Evolutionary conservation across 2,113 vertebrate species (phyloP).

Genomic region (Gracilinanus agilis): DNA sequence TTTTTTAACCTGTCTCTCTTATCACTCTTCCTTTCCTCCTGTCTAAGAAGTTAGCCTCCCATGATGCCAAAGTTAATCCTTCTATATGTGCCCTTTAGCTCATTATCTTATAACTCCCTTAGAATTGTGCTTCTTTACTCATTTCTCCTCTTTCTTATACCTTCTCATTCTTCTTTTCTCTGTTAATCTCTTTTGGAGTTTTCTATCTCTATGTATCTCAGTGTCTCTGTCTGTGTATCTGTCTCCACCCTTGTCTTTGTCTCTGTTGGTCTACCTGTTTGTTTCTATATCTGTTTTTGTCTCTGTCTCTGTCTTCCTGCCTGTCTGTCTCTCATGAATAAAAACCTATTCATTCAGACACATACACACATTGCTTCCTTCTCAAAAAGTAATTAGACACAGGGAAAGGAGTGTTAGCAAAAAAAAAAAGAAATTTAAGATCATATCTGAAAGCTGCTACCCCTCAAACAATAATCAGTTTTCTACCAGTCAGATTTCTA

Average conservation of each 20-base stretch:
- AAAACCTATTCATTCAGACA: too few relatives aligned
- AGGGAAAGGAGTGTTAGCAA: too few relatives aligned
- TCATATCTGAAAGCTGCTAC: neutral
- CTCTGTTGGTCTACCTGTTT: neutral
- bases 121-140: neutral
- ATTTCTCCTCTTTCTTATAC: neutral
- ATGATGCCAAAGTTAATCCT: neutral
- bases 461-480: neutral
- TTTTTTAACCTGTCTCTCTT: neutral
- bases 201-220: neutral
- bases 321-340: neutral
- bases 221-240: neutral
- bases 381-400: too few relatives aligned
- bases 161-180: neutral
- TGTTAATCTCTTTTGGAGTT: neutral
- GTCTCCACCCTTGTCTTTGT: too few relatives aligned
- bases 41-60: neutral
- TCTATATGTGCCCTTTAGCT: neutral
- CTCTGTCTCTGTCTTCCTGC: neutral
- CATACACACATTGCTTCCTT: neutral
- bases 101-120: neutral
- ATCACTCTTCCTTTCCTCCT: neutral
- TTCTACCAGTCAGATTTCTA: too few relatives aligned
- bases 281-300: neutral
- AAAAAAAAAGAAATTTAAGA: too few relatives aligned